Evolutionary conservation across 2,797 vertebrate species (phyloP), one percentile per base, ranked within the genome.

Genomic region (Amblyopsis hoosieri): DNA sequence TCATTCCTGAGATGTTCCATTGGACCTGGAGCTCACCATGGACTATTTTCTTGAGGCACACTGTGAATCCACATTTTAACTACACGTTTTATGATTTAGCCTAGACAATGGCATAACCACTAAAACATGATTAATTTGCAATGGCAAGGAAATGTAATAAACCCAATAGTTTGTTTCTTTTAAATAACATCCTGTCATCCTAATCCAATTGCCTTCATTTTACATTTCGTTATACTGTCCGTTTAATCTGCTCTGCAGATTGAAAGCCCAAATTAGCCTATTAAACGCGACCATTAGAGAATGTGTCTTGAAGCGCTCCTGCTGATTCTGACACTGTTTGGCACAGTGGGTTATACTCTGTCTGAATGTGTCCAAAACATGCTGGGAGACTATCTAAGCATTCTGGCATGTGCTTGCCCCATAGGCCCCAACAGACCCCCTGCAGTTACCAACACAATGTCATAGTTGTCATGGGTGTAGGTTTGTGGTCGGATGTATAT

Each of bases 41-140:
- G 71, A 65, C 54, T 54, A 4, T 67, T 57, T 53, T 62, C 64
- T 75, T 80, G 75, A 84, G 82, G 82, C 83, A 70, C 69, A 10
- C 46, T 1, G 42, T 12, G 53, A 57, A 10, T 51, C 12, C 54
- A 58, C 33, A 2, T 60, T 55, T 64, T 57, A 49, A 81, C 60
- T 65, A 12, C 71, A 75, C 70, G 8, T 47, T 17, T 47, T 14
- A 12, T 14, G 7, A 13, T 52, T 63, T 54, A 1, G 23, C 23
- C 3, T 23, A 3, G 61, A 72, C 3, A 7, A 4, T 17, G n/a
- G 2, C 3, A 12, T 56, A 37, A 23, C 7, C 4, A 59, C 31
- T 62, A 71, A 68, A 54, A 62, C 6, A 61, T 31, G 59, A 62
- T 1, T 29, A 50, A 2, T 66, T 3, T 58, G 23, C 3, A 14